Evolutionary conservation across 2,797 vertebrate genomes (phyloP).

Genomic region (Sebastes trivittatus): DNA sequence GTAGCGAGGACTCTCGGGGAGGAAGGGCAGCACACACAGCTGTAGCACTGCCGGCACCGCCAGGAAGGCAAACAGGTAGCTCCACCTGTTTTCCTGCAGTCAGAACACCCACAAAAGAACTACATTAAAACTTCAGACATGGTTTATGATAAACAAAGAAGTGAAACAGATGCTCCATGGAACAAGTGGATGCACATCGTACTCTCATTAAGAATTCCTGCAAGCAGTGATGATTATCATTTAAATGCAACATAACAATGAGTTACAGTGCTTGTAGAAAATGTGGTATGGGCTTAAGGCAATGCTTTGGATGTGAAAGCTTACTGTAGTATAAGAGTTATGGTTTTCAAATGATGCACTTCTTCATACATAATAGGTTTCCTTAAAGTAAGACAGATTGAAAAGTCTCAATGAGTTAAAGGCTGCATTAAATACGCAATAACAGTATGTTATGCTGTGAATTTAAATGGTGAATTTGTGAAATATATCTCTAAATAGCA

Average conservation of each 20-base stretch:
- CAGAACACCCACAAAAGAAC: slow-evolving; percentile 6
- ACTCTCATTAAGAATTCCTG: not conserved
- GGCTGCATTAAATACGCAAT: not conserved
- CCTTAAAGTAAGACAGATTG: not conserved
- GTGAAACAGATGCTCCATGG: not conserved
- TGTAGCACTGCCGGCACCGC: slow-evolving; percentile 86
- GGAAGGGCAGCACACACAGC: slow-evolving; percentile 88
- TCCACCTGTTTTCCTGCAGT: slow-evolving; percentile 89
- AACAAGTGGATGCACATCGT: not conserved
- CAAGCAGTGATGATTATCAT: not conserved
- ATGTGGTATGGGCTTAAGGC: not conserved
- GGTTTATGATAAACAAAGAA: not conserved
- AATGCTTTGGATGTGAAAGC: not conserved
- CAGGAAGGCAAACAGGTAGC: slow-evolving; percentile 88
- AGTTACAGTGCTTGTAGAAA: not conserved
- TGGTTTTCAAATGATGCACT: not conserved
- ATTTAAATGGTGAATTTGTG: not conserved
- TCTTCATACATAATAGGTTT: too few species aligned
- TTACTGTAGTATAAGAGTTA: not conserved
- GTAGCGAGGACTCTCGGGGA: slow-evolving; percentile 93
- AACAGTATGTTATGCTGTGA: not conserved
- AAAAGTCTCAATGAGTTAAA: not conserved
- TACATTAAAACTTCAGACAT: not conserved
- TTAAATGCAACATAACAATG: not conserved
- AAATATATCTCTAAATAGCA: not conserved